Conservation (phyloP, 1,140 invertebrate species). For the Zaprionus capensis region DNA sequence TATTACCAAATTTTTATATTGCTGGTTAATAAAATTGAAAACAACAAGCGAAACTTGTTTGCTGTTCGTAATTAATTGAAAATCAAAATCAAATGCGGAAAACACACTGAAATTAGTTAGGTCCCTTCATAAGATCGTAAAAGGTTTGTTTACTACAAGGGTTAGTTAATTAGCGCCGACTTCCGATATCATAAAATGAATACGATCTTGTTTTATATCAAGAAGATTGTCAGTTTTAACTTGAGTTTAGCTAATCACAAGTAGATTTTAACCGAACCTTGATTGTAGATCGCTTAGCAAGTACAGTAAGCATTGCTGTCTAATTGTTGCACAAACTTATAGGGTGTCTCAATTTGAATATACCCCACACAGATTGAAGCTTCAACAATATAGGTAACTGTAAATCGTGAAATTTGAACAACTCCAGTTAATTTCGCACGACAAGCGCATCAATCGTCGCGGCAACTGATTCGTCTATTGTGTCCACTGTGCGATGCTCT, state of each 20-base stretch:
- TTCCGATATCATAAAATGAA: neutral
- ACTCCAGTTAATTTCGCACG: neutral
- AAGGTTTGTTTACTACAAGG: neutral
- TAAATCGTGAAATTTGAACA: neutral
- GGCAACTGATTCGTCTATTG: constrained; percentile 25
- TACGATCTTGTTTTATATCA: neutral
- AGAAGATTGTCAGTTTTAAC: too few relatives aligned
- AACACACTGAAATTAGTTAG: neutral
- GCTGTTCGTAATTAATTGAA: neutral
- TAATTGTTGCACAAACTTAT: neutral
- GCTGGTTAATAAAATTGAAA: neutral
- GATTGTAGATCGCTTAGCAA: too few relatives aligned
- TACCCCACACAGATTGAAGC: neutral
- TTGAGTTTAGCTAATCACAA: too few relatives aligned
- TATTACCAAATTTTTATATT: neutral
- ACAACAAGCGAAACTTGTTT: constrained; percentile 2
- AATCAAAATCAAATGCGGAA: neutral
- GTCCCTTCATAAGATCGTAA: neutral
- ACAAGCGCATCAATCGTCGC: constrained; percentile 15
- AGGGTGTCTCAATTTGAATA: neutral
- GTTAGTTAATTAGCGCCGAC: neutral
- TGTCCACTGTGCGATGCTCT: neutral
- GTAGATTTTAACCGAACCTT: too few relatives aligned
- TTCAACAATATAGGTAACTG: neutral
- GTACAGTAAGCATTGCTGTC: too few relatives aligned